These are phyloP conservation scores for Octodonta nipae DNA, from an alignment of 2,888 invertebrate genomes.

Conservation along the genomic window DNA sequence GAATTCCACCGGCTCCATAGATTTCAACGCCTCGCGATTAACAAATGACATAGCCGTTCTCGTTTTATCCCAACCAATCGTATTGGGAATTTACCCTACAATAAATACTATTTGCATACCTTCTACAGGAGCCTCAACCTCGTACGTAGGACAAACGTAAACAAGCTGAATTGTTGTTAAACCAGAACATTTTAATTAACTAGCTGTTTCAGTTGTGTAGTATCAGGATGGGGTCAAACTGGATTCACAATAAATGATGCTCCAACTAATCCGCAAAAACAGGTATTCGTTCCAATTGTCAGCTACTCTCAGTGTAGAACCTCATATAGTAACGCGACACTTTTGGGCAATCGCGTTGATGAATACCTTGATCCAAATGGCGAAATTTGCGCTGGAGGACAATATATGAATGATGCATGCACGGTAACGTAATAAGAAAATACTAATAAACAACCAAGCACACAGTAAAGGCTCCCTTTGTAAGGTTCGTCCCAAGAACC, in stretches of 20 bases:
- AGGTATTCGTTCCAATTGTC: constrained; percentile 62
- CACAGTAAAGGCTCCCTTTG: too few species aligned
- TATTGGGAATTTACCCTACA: constrained; percentile 39
- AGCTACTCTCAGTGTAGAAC: constrained; percentile 38
- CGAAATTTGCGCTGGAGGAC: constrained; percentile 32
- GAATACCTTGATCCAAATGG: constrained; percentile 25
- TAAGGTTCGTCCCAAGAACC: too few species aligned
- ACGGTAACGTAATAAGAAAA: too few species aligned
- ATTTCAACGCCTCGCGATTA: constrained; percentile 57
- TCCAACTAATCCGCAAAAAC: constrained; percentile 48
- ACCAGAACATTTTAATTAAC: too few species aligned
- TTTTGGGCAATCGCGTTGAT: constrained; percentile 25
- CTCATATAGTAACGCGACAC: constrained; percentile 19
- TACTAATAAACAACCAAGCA: too few species aligned
- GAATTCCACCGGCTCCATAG: constrained; percentile 36
- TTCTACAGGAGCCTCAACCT: constrained; percentile 29
- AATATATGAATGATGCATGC: constrained; percentile 26
- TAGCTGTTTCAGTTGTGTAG: constrained; percentile 41
- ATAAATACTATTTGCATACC: constrained; percentile 51
- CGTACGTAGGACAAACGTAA: constrained; percentile 20
- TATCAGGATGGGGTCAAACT: constrained; percentile 81
- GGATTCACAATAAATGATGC: constrained; percentile 42
- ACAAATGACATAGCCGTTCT: constrained; percentile 73
- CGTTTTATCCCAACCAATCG: constrained; percentile 47
- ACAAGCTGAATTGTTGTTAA: background rate